phyloP scores from a whole-genome alignment of 2,797 vertebrate species.

The Sarcoramphus papa region DNA sequence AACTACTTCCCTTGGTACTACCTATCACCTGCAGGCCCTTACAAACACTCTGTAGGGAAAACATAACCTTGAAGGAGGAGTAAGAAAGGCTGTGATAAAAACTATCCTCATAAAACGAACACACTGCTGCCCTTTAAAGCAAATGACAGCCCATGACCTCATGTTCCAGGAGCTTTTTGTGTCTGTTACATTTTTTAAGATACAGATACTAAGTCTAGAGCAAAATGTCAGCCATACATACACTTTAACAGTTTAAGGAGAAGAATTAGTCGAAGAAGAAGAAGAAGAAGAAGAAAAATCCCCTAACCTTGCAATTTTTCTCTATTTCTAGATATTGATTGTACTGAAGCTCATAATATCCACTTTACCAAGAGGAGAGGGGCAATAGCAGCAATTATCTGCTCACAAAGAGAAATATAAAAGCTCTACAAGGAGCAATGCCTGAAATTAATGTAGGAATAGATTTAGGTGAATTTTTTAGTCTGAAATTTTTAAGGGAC shows the following conservation, averaged over 20 bases:
- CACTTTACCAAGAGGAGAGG: background rate
- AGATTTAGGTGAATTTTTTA: background rate
- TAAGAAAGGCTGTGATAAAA: background rate
- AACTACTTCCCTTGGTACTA: background rate
- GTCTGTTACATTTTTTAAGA: background rate
- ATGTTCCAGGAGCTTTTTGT: background rate
- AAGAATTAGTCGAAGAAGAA: conserved; percentile 9
- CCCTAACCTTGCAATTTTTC: conserved; percentile 10
- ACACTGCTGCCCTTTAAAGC: background rate
- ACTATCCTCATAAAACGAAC: background rate
- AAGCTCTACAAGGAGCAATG: background rate
- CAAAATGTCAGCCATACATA: conserved; percentile 45
- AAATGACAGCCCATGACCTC: background rate
- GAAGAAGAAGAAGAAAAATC: background rate
- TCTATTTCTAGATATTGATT: conserved; percentile 31
- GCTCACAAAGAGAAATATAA: conserved; percentile 3
- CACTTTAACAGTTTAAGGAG: background rate
- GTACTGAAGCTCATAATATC: background rate
- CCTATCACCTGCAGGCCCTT: background rate
- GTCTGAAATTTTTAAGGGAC: background rate
- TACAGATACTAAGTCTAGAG: background rate
- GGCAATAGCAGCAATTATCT: background rate
- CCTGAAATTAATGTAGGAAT: background rate
- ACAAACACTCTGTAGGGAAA: background rate
- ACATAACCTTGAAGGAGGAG: background rate